A percentile compares a stretch with the other conserved stretches of the same genome.
Evolutionary conservation across 2,888 invertebrate species (phyloP).

Genomic region (Nasonovia ribisnigri): DNA sequence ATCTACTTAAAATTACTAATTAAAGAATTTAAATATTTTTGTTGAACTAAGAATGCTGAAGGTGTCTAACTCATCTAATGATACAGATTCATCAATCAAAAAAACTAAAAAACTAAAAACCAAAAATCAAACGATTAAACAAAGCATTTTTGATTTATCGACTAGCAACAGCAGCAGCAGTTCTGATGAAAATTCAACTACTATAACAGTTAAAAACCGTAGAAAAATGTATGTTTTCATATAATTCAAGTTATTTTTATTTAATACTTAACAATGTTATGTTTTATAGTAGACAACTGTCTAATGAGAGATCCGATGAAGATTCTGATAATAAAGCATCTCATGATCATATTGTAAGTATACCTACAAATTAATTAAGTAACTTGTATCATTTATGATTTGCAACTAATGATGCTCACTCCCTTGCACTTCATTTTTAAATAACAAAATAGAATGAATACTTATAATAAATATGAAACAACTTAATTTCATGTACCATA

Average conservation of each 20-base stretch:
- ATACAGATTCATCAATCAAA: slow-evolving; percentile 48
- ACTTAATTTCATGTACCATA: background rate
- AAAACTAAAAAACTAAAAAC: slow-evolving; percentile 14
- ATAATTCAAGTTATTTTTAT: background rate
- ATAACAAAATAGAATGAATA: background rate
- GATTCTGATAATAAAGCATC: background rate
- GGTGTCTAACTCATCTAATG: background rate
- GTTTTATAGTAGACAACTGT: background rate
- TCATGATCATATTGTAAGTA: slow-evolving; percentile 27
- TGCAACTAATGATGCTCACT: background rate
- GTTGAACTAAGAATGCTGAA: background rate
- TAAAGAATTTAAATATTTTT: slow-evolving; percentile 7
- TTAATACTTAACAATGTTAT: background rate
- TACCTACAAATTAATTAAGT: background rate
- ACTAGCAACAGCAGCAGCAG: background rate
- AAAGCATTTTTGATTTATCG: background rate
- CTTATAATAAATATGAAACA: background rate
- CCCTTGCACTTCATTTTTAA: background rate
- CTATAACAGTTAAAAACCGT: background rate
- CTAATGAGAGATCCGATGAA: background rate
- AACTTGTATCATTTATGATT: background rate
- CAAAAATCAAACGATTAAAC: background rate
- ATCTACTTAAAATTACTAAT: background rate
- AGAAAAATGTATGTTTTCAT: slow-evolving; percentile 25
- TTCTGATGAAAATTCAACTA: background rate